phyloP scores from a whole-genome alignment of 2,888 invertebrate species.

The Chymomyza caudatula region DNA sequence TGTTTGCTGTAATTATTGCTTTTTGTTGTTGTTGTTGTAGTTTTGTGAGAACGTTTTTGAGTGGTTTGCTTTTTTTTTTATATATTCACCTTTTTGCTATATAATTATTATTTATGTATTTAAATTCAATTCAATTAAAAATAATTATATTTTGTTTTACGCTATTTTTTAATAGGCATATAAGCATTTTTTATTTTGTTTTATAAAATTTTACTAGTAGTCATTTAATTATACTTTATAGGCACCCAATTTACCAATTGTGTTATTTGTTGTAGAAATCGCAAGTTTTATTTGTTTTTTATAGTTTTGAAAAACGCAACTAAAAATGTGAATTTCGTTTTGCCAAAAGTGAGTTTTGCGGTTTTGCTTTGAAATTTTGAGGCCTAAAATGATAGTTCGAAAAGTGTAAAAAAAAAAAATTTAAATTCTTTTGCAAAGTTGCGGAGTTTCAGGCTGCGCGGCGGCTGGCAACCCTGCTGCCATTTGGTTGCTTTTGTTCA shows the following conservation, averaged over 20 bases:
- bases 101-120: conserved; percentile 42
- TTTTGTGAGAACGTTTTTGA: conserved; percentile 77
- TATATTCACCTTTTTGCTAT: conserved; percentile 45
- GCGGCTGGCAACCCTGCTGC: not conserved
- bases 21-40: conserved; percentile 18
- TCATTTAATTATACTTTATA: conserved; percentile 73
- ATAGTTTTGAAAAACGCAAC: conserved; percentile 33
- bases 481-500: conserved; percentile 25
- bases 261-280: conserved; percentile 44
- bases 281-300: conserved; percentile 9
- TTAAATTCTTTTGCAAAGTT: conserved; percentile 3
- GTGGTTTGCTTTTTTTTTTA: conserved; percentile 60
- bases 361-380: conserved; percentile 31
- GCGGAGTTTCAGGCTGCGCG: not conserved
- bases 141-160: conserved; percentile 25
- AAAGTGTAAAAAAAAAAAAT: conserved; percentile 12
- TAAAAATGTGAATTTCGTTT: conserved; percentile 27
- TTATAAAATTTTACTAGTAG: conserved; percentile 76
- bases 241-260: conserved; percentile 77
- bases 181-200: conserved; percentile 44
- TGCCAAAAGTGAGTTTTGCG: conserved; percentile 48
- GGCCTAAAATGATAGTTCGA: conserved; percentile 1
- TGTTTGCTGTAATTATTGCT: conserved; percentile 43
- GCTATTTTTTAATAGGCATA: conserved; percentile 55
- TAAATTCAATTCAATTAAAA: conserved; percentile 15